Evolutionary conservation across 2,797 vertebrate genomes (phyloP).

Genomic region (Emys orbicularis): DNA sequence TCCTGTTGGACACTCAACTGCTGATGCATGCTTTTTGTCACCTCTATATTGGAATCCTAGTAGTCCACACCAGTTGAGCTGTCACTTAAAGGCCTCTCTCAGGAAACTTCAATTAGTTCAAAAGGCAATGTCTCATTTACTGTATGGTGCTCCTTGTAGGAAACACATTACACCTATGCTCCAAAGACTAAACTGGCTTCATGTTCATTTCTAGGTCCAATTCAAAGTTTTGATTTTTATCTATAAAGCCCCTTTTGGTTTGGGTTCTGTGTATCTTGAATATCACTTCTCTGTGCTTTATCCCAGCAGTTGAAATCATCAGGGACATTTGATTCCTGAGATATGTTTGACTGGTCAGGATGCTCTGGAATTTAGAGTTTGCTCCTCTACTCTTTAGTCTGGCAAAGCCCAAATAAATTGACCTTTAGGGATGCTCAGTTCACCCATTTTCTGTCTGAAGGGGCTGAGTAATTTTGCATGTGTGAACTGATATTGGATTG

Average conservation of each 20-base stretch:
- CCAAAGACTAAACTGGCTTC: background rate
- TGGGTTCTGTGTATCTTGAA: background rate
- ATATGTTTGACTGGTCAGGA: background rate
- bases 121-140: background rate
- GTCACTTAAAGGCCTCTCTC: background rate
- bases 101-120: background rate
- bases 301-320: background rate
- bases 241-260: background rate
- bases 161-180: fast-evolving
- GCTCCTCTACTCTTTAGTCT: background rate
- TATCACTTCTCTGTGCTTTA: background rate
- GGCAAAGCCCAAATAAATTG: background rate
- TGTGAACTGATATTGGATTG: background rate
- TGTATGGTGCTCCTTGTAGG: background rate
- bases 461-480: background rate
- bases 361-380: background rate
- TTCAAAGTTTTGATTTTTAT: background rate
- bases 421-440: background rate
- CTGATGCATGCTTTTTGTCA: background rate
- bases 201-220: background rate
- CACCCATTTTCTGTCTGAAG: background rate
- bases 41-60: background rate
- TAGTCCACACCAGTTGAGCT: background rate
- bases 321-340: background rate
- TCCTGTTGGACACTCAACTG: background rate